Evolutionary conservation across 2,888 invertebrate species (phyloP).

Genomic region (Hirtodrosophila duncani): DNA sequence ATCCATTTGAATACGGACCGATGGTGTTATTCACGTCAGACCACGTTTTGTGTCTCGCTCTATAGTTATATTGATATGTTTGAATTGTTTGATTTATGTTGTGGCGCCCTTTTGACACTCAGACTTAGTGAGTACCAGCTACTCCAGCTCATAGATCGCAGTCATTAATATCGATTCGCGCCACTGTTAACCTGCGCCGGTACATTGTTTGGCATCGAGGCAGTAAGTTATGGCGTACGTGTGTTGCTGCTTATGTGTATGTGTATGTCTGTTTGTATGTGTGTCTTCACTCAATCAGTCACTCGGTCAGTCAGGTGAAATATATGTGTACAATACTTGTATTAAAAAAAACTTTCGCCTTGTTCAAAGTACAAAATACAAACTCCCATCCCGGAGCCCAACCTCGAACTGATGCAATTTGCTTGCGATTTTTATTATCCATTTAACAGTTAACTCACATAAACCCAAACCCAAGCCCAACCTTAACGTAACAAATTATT

Average conservation of each 20-base stretch:
- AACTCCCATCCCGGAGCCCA: background rate
- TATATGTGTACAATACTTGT: background rate
- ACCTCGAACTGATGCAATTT: conserved; percentile 51
- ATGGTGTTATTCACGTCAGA: too few relatives aligned
- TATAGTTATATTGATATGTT: too few relatives aligned
- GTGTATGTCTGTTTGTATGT: too few relatives aligned
- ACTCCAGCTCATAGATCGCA: background rate
- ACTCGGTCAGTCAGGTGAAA: background rate
- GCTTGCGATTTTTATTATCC: conserved; percentile 51
- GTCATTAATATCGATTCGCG: conserved; percentile 37
- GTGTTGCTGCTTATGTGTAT: background rate
- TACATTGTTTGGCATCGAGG: conserved; percentile 55
- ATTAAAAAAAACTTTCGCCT: conserved; percentile 30
- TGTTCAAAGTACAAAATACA: background rate
- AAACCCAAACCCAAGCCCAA: too few relatives aligned
- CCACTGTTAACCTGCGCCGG: conserved; percentile 11
- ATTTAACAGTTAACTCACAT: conserved; percentile 68
- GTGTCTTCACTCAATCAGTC: conserved; percentile 27
- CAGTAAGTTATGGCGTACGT: conserved; percentile 35
- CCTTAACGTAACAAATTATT: conserved; percentile 65
- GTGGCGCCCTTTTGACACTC: too few relatives aligned
- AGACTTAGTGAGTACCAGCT: background rate
- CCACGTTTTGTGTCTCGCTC: too few relatives aligned
- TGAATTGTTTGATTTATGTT: conserved; percentile 20
- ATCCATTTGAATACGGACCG: too few relatives aligned